Evolutionary conservation across 2,888 invertebrate species (phyloP).

Genomic region (Dasypolia templi): DNA sequence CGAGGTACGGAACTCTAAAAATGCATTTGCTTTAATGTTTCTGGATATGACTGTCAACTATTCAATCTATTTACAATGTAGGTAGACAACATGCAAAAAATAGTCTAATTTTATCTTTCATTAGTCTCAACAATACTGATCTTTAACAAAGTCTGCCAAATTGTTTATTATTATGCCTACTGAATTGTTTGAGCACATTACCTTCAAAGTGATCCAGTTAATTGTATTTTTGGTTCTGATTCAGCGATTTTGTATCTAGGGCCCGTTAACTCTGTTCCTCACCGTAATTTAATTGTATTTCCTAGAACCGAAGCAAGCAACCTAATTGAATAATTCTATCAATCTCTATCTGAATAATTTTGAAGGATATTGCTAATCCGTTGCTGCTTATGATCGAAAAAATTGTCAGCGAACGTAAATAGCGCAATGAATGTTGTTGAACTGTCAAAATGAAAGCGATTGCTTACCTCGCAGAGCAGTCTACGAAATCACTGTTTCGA

Average conservation of each 20-base stretch:
- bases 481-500: slow-evolving; percentile 46
- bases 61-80: background rate
- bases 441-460: too few species aligned
- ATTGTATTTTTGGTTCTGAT: slow-evolving; percentile 47
- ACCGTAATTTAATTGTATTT: slow-evolving; percentile 44
- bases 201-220: slow-evolving; percentile 25
- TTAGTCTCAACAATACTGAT: slow-evolving; percentile 12
- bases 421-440: too few species aligned
- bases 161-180: slow-evolving; percentile 10
- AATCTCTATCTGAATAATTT: too few species aligned
- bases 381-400: too few species aligned
- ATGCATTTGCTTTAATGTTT: background rate
- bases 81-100: background rate
- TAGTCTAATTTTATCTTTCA: background rate
- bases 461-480: slow-evolving; percentile 9
- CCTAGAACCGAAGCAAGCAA: slow-evolving; percentile 42
- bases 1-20: too few species aligned
- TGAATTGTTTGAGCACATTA: slow-evolving; percentile 30
- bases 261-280: slow-evolving; percentile 26
- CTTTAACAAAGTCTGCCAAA: slow-evolving; percentile 19
- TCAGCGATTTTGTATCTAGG: slow-evolving; percentile 42
- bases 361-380: too few species aligned
- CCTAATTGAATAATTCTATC: too few species aligned
- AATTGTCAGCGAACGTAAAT: too few species aligned
- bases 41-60: slow-evolving; percentile 1